Conservation (phyloP, 2,888 invertebrate genomes). For the Noctuana brunneofusca region DNA sequence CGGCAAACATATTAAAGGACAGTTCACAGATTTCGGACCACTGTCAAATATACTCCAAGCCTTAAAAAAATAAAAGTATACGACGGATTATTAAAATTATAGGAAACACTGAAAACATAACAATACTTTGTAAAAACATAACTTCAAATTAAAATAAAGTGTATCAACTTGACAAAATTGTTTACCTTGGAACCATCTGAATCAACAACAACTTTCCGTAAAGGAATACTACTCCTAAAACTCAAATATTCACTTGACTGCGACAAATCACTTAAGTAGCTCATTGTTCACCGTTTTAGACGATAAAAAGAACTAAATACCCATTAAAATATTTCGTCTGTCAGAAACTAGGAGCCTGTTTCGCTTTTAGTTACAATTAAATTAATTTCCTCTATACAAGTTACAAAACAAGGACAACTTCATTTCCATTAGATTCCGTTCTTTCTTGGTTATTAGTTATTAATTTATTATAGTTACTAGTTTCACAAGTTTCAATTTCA, state of each 20-base stretch:
- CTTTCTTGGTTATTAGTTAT: too few relatives aligned
- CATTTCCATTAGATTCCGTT: too few relatives aligned
- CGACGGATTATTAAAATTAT: too few relatives aligned
- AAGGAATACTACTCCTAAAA: slow-evolving; percentile 89
- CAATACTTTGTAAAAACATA: background rate
- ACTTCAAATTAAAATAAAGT: background rate
- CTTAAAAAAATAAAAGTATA: slow-evolving; percentile 62
- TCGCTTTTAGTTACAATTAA: background rate
- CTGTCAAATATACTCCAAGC: slow-evolving; percentile 95
- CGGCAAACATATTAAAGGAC: slow-evolving; percentile 91
- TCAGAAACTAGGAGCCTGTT: background rate
- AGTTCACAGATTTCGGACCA: slow-evolving; percentile 90
- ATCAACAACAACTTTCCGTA: slow-evolving; percentile 90
- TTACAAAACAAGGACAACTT: too few relatives aligned
- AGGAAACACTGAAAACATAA: slow-evolving; percentile 32
- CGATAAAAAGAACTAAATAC: background rate
- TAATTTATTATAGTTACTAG: too few relatives aligned
- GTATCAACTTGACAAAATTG: slow-evolving; percentile 35
- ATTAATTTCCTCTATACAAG: too few relatives aligned
- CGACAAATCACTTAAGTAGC: slow-evolving; percentile 87
- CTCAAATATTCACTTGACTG: slow-evolving; percentile 90
- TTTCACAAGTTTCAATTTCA: too few relatives aligned
- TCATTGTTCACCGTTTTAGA: slow-evolving; percentile 67
- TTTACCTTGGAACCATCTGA: slow-evolving; percentile 89
- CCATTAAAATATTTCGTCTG: background rate